Conservation (phyloP, 2,797 vertebrate genomes). For the Hippocampus kuda region DNA sequence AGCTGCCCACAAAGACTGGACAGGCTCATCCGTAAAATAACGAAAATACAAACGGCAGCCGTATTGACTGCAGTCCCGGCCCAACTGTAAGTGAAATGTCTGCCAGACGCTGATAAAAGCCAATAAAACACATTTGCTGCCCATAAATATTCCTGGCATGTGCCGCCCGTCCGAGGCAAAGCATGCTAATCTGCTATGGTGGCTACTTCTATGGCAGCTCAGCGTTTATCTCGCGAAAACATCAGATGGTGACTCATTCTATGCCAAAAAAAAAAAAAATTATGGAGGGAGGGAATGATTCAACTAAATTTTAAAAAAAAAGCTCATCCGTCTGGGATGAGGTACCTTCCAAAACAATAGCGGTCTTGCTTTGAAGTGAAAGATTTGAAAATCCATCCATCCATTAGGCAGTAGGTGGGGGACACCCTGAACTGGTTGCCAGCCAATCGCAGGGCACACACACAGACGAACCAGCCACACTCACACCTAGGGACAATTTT, state of each 20-base stretch:
- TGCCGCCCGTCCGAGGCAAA: not conserved
- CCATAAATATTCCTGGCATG: constrained; percentile 1
- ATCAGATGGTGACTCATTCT: not conserved
- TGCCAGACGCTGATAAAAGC: constrained; percentile 1
- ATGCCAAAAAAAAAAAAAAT: not conserved
- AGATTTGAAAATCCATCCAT: too few relatives aligned
- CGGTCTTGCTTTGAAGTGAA: not conserved
- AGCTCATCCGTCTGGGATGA: not conserved
- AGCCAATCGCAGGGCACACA: too few relatives aligned
- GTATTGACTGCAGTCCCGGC: not conserved
- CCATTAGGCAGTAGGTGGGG: too few relatives aligned
- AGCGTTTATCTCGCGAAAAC: constrained; percentile 1
- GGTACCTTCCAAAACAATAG: not conserved
- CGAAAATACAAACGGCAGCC: not conserved
- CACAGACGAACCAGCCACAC: too few relatives aligned
- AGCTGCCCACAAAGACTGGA: constrained; percentile 4
- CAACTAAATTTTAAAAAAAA: not conserved
- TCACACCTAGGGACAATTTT: too few relatives aligned
- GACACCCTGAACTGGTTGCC: too few relatives aligned
- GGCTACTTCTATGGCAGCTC: not conserved
- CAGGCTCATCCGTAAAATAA: constrained; percentile 5
- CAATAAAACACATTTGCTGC: not conserved
- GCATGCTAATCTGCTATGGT: not conserved
- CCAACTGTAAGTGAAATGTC: not conserved
- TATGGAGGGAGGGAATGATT: too few relatives aligned